These are phyloP conservation scores for Dromaius novaehollandiae DNA, from an alignment of 2,113 vertebrate species.

Conservation along the genomic window DNA sequence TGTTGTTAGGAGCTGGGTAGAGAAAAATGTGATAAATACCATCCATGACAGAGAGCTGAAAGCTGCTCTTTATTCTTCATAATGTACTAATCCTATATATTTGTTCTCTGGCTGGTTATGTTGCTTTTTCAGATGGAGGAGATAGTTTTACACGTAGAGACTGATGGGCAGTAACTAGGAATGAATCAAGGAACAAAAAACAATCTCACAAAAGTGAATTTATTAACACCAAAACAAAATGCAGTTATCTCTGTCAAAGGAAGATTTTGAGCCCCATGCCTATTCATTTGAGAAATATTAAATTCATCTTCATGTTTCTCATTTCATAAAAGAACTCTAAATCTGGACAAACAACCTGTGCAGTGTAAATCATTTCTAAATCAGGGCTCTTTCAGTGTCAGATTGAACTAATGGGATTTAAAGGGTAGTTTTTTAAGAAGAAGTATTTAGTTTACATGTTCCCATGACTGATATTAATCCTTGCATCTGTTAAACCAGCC, in stretches of 20 bases:
- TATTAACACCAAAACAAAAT: conserved; percentile 68
- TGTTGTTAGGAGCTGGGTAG: conserved; percentile 43
- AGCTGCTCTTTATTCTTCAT: conserved; percentile 79
- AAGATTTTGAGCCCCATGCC: conserved; percentile 35
- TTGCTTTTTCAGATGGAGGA: conserved; percentile 43
- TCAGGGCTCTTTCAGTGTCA: conserved; percentile 10
- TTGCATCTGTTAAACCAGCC: conserved; percentile 34
- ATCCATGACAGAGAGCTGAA: conserved; percentile 70
- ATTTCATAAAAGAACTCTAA: conserved; percentile 46
- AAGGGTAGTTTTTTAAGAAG: conserved; percentile 50
- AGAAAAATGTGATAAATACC: conserved; percentile 77
- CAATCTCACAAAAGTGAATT: conserved; percentile 44
- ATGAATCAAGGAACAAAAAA: not conserved
- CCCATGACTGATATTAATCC: conserved; percentile 50
- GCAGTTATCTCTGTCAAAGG: conserved; percentile 55
- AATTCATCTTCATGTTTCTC: conserved; percentile 58
- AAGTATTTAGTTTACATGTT: conserved; percentile 49
- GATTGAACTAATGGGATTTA: conserved; percentile 66
- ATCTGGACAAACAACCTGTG: conserved; percentile 58
- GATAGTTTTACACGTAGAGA: conserved; percentile 49
- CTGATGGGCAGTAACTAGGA: conserved; percentile 44
- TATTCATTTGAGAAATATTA: conserved; percentile 64
- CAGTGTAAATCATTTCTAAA: conserved; percentile 61
- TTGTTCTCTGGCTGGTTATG: conserved; percentile 65
- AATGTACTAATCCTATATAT: conserved; percentile 75